Evolutionary conservation across 2,113 vertebrate genomes (phyloP).

Genomic region (Dipodomys merriami): DNA sequence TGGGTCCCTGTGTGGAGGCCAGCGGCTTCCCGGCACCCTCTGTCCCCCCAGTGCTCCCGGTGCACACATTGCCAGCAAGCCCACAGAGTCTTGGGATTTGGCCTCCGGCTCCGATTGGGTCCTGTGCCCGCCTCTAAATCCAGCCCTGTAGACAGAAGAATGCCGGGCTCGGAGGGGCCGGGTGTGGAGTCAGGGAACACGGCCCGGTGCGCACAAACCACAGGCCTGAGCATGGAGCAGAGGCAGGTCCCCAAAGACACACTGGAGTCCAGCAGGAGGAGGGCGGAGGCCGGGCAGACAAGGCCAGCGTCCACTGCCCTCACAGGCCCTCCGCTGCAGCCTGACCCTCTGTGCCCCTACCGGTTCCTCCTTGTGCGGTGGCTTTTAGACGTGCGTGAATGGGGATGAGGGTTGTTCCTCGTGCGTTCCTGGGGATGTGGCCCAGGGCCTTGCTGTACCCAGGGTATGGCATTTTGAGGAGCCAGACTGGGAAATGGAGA

Average conservation of each 20-base stretch:
- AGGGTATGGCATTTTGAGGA: neutral
- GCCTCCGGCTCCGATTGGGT: neutral
- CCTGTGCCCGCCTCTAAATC: neutral
- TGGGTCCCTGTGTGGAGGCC: no score
- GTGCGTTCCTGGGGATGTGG: no score
- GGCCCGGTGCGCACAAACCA: neutral
- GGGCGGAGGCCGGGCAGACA: neutral
- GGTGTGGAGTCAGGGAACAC: neutral
- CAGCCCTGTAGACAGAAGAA: neutral
- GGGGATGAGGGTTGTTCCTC: no score
- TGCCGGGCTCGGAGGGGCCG: neutral
- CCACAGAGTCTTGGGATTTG: neutral
- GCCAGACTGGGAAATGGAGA: no score
- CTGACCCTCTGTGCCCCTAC: no score
- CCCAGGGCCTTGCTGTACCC: no score
- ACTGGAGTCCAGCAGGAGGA: neutral
- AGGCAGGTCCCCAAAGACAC: neutral
- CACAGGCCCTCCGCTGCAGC: no score
- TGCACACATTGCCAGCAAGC: neutral
- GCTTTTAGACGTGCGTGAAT: no score
- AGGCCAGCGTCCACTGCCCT: neutral
- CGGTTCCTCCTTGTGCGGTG: no score
- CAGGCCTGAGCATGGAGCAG: neutral
- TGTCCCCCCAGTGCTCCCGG: neutral
- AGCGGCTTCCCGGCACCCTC: neutral